Base-by-base conservation (phyloP, 2,888 invertebrate genomes). In the Caenorhabditis macrosperma region DNA sequence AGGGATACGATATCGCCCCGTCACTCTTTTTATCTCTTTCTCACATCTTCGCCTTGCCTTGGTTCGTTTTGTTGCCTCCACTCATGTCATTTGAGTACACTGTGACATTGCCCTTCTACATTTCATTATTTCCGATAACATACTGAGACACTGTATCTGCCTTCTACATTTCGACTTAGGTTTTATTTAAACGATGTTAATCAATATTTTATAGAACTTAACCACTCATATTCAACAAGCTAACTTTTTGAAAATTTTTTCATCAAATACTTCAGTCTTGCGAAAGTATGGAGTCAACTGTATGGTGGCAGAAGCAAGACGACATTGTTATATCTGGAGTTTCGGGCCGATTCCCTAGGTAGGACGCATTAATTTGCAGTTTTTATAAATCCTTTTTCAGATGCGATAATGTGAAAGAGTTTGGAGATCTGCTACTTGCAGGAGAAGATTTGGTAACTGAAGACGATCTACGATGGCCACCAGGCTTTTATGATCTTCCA, bases 401-500 rank as follows among this genome's bases (percentile, higher is more conserved):
- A 92, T 95, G 95, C 83, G 93, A 94, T 88, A 94, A 93, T 91
- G 94, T 98, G 90, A 95, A 95, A 86, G 97, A 98, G 92, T 97
- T 98, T 92, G 94, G 94, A 90, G 93, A 95, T 89, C 94, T 97
- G 91, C 93, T 98, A 67, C 94, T 96, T 91, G 94, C 94, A 80
- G 95, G 95, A 67, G 93, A 95, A 52, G 97, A 98, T 91, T 94
- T 98, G 93, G 94, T 97, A 81, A 96, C 95, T 33, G 96, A 95
- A 86, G 96, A 96, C 91, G 95, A 94, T 85, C 93, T 95, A 84
- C 93, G 97, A 91, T 97, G 96, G 96, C 94, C 94, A 5, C 93
- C 94, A 83, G 92, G 92, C 64, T 83, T 91, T 77, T 91, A 90
- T 87, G 92, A 92, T 46, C 83, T 92, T 46, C 92, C 92, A 38